Percentiles rank a stretch among this genome's conserved stretches.
Conservation (phyloP, 1,140 invertebrate genomes). For the Anoplolepis gracilipes region DNA sequence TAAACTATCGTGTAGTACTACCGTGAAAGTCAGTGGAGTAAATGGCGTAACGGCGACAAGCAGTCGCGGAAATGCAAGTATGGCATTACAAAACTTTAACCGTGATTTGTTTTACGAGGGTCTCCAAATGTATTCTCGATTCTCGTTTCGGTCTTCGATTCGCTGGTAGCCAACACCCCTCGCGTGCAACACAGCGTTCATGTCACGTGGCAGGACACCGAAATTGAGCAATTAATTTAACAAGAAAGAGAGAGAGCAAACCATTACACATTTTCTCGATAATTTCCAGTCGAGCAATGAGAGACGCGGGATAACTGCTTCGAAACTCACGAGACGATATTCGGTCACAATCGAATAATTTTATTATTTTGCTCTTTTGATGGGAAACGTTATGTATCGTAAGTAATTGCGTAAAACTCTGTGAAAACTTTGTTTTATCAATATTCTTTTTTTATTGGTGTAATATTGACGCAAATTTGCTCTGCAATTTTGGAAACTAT, state of each 20-base stretch:
- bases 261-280: slow-evolving; percentile 59
- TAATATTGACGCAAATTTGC: neutral
- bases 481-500: neutral
- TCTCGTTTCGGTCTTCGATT: slow-evolving; percentile 34
- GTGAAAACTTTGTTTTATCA: neutral
- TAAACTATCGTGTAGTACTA: neutral
- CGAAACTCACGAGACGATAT: neutral
- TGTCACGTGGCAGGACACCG: slow-evolving; percentile 41
- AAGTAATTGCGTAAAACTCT: neutral
- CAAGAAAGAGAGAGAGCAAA: slow-evolving; percentile 32
- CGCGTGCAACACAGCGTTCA: neutral
- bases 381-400: slow-evolving; percentile 4
- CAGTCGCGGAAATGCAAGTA: slow-evolving; percentile 27
- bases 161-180: neutral
- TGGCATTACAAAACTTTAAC: slow-evolving; percentile 24
- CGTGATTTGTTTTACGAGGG: slow-evolving; percentile 20
- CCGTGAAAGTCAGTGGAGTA: neutral
- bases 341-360: slow-evolving; percentile 13
- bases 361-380: slow-evolving; percentile 26
- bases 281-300: slow-evolving; percentile 60
- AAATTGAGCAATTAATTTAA: slow-evolving; percentile 76
- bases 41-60: neutral
- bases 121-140: slow-evolving; percentile 38
- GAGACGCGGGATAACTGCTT: neutral
- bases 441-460: slow-evolving; percentile 8